Evolutionary conservation across 2,888 invertebrate genomes (phyloP), one percentile per base, ranked within the genome.

Genomic region (Oligia strigilis): DNA sequence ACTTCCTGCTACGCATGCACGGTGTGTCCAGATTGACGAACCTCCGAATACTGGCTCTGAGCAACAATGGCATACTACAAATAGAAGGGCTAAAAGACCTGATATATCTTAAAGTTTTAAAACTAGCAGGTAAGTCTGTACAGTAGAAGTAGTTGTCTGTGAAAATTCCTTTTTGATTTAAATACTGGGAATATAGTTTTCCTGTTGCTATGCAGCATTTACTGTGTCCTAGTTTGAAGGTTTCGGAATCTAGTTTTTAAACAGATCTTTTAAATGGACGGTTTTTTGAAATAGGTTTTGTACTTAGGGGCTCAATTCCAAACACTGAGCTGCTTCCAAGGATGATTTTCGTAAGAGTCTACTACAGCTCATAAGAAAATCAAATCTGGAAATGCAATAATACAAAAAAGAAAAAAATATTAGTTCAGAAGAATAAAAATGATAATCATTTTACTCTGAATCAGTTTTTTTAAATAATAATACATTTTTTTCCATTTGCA

Each of bases 41-140:
- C 92, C 97, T 99, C 76, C 98, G 98, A 64, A 98, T 98, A 66
- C 95, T 99, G 84, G 98, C 99, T 94, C 97, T 99, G 70, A 98
- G 99, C 86, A 98, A 98, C 93, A 99, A 99, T 96, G 98, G 98
- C 74, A 98, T 99, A 87, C 97, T 99, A 69, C 98, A 98, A 79
- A 99, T 99, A 91, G 99, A 99, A 95, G 99, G 99, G 17, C 96
- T 99, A 23, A 98, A 98, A 94, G 99, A 99, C 82, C 97, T 99
- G 87, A 97, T 97, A 75, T 98, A 98, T 92, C 97, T 99, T 81
- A 98, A 98, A 92, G 98, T 98, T 92, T 97, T 99, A 75, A 98
- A 99, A 95, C 97, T 99, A 78, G 96, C 97, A 84, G 97, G 97
- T 97, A 91, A 93, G 95, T 91, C 58, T 29, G 6, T 43, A n/a